A percentile compares a stretch with the other conserved stretches of the same genome.
These are phyloP conservation scores for Falcaria lacertinaria DNA, from an alignment of 2,888 invertebrate genomes.

Conservation along the genomic window DNA sequence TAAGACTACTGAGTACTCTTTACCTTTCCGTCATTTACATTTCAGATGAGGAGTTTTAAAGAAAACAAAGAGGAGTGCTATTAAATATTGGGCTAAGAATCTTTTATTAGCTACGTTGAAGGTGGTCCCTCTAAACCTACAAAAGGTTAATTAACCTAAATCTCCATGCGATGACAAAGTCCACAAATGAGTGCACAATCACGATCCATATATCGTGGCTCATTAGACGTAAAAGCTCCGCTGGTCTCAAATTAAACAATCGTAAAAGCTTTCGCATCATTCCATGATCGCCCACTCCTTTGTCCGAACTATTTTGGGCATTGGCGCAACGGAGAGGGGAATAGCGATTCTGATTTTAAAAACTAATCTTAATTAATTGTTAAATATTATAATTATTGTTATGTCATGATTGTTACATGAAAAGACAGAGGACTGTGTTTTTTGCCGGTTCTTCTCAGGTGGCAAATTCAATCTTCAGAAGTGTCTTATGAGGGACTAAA, in stretches of 20 bases:
- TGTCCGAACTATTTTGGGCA: constrained; percentile 50
- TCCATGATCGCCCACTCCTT: constrained; percentile 69
- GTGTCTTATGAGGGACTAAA: too few relatives aligned
- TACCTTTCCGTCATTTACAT: too few relatives aligned
- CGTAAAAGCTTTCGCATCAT: constrained; percentile 65
- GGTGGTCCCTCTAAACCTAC: background rate
- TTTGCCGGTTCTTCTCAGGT: too few relatives aligned
- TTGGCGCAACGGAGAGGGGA: constrained; percentile 32
- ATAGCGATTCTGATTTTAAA: background rate
- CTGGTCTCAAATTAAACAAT: constrained; percentile 68
- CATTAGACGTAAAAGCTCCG: constrained; percentile 55
- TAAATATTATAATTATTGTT: too few relatives aligned
- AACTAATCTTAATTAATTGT: too few relatives aligned
- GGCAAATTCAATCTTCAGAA: too few relatives aligned
- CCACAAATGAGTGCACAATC: constrained; percentile 35
- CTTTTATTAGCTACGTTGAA: background rate
- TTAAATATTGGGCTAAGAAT: background rate
- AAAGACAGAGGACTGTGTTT: too few relatives aligned
- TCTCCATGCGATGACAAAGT: constrained; percentile 16
- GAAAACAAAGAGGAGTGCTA: too few relatives aligned
- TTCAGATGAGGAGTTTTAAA: too few relatives aligned
- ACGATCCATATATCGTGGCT: constrained; percentile 47
- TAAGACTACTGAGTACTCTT: too few relatives aligned
- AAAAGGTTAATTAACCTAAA: constrained; percentile 7
- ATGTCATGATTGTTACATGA: too few relatives aligned